Evolutionary conservation across 2,888 invertebrate genomes (phyloP), one percentile per base, ranked within the genome.

Genomic region (Notocelia uddmanniana): DNA sequence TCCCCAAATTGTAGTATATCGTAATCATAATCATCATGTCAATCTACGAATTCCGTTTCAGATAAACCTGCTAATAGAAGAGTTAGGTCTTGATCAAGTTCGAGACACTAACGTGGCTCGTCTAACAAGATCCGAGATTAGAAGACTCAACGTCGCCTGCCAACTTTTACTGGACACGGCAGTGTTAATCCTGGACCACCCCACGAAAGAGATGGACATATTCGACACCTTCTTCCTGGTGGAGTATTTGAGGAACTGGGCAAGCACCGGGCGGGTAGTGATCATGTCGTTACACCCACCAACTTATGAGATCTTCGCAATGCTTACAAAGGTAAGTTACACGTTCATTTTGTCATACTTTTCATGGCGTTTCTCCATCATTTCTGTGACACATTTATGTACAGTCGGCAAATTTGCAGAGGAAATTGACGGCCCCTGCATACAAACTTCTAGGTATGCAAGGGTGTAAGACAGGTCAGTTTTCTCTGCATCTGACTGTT

Each of bases 191-290:
- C 92, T 98, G 70, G 98, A 98, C 87, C 97, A 98, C 89, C 97
- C 98, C 0, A 97, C 97, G 0, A 95, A 96, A 81, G 97, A 97
- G 71, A 97, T 98, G 96, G 98, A 99, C 83, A 98, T 99, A 76
- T 98, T 99, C 81, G 99, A 99, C 83, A 98, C 98, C 0, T 99
- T 98, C 90, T 99, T 99, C 88, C 90, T 99, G 62, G 97, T 99
- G 71, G 98, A 99, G 87, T 99, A 98, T 87, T 91, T 99, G 77
- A 95, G 98, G 76, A 98, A 98, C 86, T 99, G 98, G 98, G 97
- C 97, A 34, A 94, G 95, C 77, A 95, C 95, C 50, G 96, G 97
- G 0, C 94, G 98, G 77, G 97, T 98, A 60, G 98, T 98, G 15
- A 96, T 99, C 57, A 95, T 99, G 92, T 98, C 98, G 0, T 92